Base-by-base conservation (phyloP, 2,888 invertebrate genomes). In the Drosophila melanosoma region DNA sequence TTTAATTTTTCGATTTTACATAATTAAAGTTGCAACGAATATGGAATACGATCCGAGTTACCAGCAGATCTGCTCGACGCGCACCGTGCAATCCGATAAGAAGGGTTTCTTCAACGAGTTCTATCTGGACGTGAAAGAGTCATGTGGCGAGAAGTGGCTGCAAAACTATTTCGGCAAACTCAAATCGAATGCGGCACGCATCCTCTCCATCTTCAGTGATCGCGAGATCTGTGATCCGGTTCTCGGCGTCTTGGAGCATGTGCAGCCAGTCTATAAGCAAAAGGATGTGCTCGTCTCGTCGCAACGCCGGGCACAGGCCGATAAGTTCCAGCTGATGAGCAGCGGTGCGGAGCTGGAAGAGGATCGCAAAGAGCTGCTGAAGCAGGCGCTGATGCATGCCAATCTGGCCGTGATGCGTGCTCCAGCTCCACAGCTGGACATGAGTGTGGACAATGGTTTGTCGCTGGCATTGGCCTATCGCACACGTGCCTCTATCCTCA, bases 21-120 rank as follows among this genome's bases (percentile, higher is more conserved):
- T 87, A 73, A 80, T 81, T 81, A 49, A 15, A 45, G 23, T 42
- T 15, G 17, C 33, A 51, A 11, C 11, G 29, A 67, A n/a, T 5
- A 90, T 90, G 90, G 87, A 87, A 40, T 77, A 72, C 65, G 90
- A 91, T 61, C 75, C 94, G 76, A 91, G 93, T 4, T 96, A 95
- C 89, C 95, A 95, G 40, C 93, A 94, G 26, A 94, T 95, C 40
- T 97, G 97, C 92, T 96, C 96, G 84, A 94, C 95, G 83, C 95
- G 95, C 70, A 97, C 97, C 0, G 94, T 97, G 0, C 96, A 96
- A 91, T 96, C 96, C 0, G 95, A 96, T 81, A 94, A 94, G 70
- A 95, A 95, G 83, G 97, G 97, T 0, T 97, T 97, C 92, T 97
- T 97, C 91, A 94, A 95, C 76, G 94, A 94, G 49, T 95, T 96